Conservation (phyloP, 2,888 invertebrate genomes). For the Cactoblastis cactorum region DNA sequence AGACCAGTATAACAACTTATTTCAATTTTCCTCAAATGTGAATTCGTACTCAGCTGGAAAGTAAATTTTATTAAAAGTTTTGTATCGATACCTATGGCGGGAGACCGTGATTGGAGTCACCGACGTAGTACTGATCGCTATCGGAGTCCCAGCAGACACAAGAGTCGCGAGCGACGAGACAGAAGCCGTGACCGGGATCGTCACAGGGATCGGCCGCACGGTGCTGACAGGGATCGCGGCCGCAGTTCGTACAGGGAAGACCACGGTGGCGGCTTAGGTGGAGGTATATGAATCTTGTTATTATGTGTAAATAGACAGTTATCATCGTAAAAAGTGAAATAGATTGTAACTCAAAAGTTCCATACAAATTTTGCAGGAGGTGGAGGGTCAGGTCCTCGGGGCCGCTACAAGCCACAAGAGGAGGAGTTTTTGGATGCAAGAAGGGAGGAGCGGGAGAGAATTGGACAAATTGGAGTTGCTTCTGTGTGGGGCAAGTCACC, state of each 20-base stretch:
- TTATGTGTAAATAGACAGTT: no score
- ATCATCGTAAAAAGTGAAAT: no score
- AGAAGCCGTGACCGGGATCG: constrained; percentile 23
- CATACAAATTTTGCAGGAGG: neutral
- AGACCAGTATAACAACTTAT: no score
- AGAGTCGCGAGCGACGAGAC: constrained; percentile 21
- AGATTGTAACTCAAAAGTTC: no score
- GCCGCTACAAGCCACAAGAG: constrained; percentile 69
- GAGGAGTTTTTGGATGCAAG: constrained; percentile 85
- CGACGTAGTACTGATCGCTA: constrained; percentile 24
- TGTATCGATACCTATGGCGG: no score
- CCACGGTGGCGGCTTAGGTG: constrained; percentile 51
- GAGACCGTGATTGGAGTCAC: constrained; percentile 37
- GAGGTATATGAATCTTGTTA: constrained; percentile 33
- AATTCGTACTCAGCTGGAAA: no score
- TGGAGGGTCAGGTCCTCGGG: constrained; percentile 21
- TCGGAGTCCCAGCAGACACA: constrained; percentile 22
- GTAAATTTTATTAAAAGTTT: no score
- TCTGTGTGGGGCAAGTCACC: constrained; percentile 89
- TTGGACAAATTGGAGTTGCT: constrained; percentile 84
- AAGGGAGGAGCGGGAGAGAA: constrained; percentile 85
- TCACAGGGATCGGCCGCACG: constrained; percentile 32
- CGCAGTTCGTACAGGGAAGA: constrained; percentile 39
- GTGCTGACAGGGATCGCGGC: constrained; percentile 29
- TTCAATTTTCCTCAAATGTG: no score